Conservation (phyloP, 2,797 vertebrate species). For the Sandelia bainsii region DNA sequence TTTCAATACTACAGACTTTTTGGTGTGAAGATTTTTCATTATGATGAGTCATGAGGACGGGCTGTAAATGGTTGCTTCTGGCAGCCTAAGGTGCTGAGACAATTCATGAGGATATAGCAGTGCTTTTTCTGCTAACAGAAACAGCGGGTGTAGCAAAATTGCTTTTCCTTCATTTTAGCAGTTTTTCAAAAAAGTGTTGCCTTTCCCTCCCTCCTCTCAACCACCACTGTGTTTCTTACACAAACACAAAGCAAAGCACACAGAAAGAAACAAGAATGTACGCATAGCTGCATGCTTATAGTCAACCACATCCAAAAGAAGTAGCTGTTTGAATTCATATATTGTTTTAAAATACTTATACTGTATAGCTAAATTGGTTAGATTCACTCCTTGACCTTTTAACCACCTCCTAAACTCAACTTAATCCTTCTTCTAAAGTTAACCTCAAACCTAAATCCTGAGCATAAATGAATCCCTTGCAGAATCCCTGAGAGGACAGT, state of each 20-base stretch:
- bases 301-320: conserved; percentile 3
- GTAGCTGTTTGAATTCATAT: conserved; percentile 10
- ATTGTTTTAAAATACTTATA: not conserved
- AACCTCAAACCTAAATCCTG: conserved; percentile 60
- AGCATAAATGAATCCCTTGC: conserved; percentile 53
- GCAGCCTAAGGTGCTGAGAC: conserved; percentile 68
- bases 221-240: conserved; percentile 6
- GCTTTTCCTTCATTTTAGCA: conserved; percentile 47
- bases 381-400: conserved; percentile 57
- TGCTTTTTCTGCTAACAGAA: conserved; percentile 57
- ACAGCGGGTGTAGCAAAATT: conserved; percentile 65
- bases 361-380: conserved; percentile 40
- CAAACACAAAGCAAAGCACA: conserved; percentile 24
- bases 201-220: not conserved
- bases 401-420: conserved; percentile 49
- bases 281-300: not conserved
- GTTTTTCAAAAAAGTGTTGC: not conserved
- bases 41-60: conserved; percentile 74
- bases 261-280: not conserved
- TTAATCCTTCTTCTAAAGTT: conserved; percentile 63
- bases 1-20: conserved; percentile 56
- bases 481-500: conserved; percentile 49
- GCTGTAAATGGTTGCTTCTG: conserved; percentile 66
- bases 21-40: conserved; percentile 68
- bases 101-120: conserved; percentile 60